Base-by-base conservation (phyloP, 2,888 invertebrate genomes). In the Protonemura montana region DNA sequence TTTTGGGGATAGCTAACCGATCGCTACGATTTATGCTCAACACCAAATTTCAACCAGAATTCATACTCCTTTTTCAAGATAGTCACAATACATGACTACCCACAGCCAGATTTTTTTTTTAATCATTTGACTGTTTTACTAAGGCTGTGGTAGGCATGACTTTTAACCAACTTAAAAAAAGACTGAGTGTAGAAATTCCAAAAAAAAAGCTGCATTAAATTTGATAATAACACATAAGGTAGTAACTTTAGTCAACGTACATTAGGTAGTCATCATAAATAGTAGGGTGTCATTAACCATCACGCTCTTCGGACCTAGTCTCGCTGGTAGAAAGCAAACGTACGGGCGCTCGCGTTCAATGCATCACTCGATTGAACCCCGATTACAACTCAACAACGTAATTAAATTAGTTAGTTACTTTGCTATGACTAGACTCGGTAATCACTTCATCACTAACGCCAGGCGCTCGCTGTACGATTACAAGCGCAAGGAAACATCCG, bases 381-480 rank as follows among this genome's bases (percentile, higher is more conserved):
- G 59, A 59, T 59, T 21, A 59, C 59, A 13, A 21, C 59, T 59
- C 59, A 59, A 59, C 59, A 59, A 78, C 78, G 78, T 78, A 26
- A 76, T 81, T 81, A 30, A 30, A 30, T 30, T 81, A 30, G 29
- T 81, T 7, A 81, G 28, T 81, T 81, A 28, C n/a, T 81, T 81
- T 21, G 5, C 81, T 81, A 81, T 81, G 81, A 81, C 81, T 81
- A 81, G 81, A 81, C 30, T 81, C 30, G 30, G 81, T 81, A 81
- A 81, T 81, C 81, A 81, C 81, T 29, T 29, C 28, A 26, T 78
- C 78, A 59, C 59, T 59, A 10, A 21, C 59, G 59, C 13, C 59
- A 21, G 59, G 6, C 59, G 59, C 59, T 21, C 59, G 59, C 59
- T 59, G 35, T 6, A 35, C 35, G 21, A 59, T 59, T 21, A 59